Evolutionary conservation across 1,140 invertebrate genomes (phyloP).

Genomic region (Ditylenchus dipsaci): DNA sequence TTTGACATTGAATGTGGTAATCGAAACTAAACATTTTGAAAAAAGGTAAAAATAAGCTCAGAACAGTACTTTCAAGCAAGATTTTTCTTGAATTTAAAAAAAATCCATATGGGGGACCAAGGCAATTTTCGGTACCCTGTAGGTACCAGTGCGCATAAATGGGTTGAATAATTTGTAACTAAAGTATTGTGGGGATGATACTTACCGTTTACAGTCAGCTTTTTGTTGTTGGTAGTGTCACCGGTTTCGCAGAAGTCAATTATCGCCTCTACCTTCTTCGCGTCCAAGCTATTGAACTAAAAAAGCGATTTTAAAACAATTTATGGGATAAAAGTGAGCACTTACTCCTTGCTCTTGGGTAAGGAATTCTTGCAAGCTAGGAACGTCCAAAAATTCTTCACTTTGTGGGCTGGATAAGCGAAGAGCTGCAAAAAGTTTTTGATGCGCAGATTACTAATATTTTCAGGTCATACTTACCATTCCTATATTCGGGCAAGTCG

Average conservation of each 20-base stretch:
- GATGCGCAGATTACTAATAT: too few relatives aligned
- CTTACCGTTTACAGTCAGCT: conserved; percentile 36
- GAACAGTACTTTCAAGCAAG: too few relatives aligned
- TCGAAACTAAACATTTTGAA: too few relatives aligned
- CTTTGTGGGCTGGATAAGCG: conserved; percentile 36
- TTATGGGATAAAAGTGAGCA: conserved; percentile 3
- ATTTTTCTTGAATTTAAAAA: too few relatives aligned
- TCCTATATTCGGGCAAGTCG: conserved; percentile 48
- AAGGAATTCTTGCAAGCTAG: conserved; percentile 41
- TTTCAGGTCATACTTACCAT: background rate
- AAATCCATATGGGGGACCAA: too few relatives aligned
- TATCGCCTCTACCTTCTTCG: conserved; percentile 49
- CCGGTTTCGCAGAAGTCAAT: conserved; percentile 49
- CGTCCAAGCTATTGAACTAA: conserved; percentile 49
- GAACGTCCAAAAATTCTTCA: conserved; percentile 43
- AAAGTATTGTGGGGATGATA: too few relatives aligned
- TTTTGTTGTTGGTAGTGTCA: conserved; percentile 30
- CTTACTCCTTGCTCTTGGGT: conserved; percentile 50
- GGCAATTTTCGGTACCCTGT: too few relatives aligned
- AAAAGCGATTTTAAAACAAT: conserved; percentile 3
- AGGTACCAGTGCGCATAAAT: too few relatives aligned
- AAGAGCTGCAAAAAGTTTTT: conserved; percentile 13
- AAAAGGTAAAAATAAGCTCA: too few relatives aligned
- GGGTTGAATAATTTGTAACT: too few relatives aligned
- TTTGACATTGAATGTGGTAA: too few relatives aligned